Conservation (phyloP, 1,140 invertebrate species). For the Drosophila eugracilis region DNA sequence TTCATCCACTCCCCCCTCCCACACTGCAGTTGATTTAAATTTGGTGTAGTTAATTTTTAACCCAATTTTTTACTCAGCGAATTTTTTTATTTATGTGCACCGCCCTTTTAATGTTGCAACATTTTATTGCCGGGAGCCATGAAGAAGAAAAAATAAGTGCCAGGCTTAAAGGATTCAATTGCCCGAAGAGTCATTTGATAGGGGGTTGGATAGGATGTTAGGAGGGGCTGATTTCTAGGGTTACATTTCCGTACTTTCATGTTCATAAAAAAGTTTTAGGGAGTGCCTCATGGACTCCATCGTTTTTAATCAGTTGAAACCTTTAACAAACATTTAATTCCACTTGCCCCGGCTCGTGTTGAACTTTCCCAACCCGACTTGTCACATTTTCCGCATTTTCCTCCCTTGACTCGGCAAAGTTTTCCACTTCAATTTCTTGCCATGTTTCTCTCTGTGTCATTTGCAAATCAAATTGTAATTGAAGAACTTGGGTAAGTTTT, state of each 20-base stretch:
- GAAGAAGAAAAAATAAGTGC: slow-evolving; percentile 28
- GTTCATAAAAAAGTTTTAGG: slow-evolving; percentile 9
- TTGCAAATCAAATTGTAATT: slow-evolving; percentile 81
- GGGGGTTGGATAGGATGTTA: background rate
- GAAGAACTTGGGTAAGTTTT: slow-evolving; percentile 60
- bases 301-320: slow-evolving; percentile 46
- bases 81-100: slow-evolving; percentile 72
- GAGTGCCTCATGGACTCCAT: slow-evolving; percentile 18
- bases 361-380: slow-evolving; percentile 40
- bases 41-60: slow-evolving; percentile 82
- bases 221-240: background rate
- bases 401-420: slow-evolving; percentile 34
- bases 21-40: slow-evolving; percentile 73
- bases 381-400: slow-evolving; percentile 21
- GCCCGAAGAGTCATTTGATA: slow-evolving; percentile 25
- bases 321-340: slow-evolving; percentile 53
- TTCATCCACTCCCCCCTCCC: slow-evolving; percentile 4
- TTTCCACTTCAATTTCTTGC: slow-evolving; percentile 62
- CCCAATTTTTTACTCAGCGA: slow-evolving; percentile 65
- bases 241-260: slow-evolving; percentile 5
- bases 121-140: slow-evolving; percentile 62
- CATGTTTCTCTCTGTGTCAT: slow-evolving; percentile 64
- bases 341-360: slow-evolving; percentile 22
- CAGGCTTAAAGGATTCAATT: slow-evolving; percentile 41
- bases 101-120: slow-evolving; percentile 78